A percentile compares a stretch with the other conserved stretches of the same genome.
These are phyloP conservation scores for Athene cunicularia DNA, from an alignment of 2,113 vertebrate species.

Conservation along the genomic window DNA sequence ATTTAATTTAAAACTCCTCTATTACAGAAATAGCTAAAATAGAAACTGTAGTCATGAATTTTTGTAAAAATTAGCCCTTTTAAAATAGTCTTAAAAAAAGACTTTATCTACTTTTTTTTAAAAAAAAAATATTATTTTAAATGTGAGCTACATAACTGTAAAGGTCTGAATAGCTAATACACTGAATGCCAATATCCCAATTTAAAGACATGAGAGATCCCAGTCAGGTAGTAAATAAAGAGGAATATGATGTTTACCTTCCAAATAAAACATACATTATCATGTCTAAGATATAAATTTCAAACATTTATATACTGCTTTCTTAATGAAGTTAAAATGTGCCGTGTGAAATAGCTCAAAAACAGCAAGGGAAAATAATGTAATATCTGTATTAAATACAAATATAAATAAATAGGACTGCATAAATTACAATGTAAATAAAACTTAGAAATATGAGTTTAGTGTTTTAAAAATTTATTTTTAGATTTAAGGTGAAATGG, in stretches of 20 bases:
- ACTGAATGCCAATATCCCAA: background rate
- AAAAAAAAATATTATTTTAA: background rate
- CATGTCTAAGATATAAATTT: background rate
- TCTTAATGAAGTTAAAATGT: background rate
- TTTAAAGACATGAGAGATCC: background rate
- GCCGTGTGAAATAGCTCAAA: background rate
- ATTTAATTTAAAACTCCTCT: background rate
- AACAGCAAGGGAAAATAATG: background rate
- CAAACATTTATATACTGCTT: background rate
- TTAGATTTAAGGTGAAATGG: background rate
- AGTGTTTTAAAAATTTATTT: background rate
- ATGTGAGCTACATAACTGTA: background rate
- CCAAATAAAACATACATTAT: background rate
- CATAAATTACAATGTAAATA: background rate
- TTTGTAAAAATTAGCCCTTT: background rate
- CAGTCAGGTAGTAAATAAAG: background rate
- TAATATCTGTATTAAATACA: background rate
- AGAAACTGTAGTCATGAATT: background rate
- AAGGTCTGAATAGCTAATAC: background rate
- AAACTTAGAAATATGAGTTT: background rate
- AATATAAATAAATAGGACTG: background rate
- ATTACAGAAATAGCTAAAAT: background rate
- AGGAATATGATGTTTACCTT: background rate
- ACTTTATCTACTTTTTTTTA: background rate
- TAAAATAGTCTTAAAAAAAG: background rate